Evolutionary conservation across 2,113 vertebrate species (phyloP).

Genomic region (Corynorhinus townsendii): DNA sequence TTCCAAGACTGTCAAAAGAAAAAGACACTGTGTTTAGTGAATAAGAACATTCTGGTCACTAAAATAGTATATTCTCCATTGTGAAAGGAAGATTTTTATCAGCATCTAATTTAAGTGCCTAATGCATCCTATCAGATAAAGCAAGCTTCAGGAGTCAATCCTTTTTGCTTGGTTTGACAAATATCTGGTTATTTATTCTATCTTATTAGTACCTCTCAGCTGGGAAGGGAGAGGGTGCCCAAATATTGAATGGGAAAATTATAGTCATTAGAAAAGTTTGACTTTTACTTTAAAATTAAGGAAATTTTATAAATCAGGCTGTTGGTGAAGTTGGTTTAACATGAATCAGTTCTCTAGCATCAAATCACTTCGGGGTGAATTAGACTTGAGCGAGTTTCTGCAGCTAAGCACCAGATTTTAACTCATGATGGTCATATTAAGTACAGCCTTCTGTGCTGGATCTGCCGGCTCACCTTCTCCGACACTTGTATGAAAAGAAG

Average conservation of each 20-base stretch:
- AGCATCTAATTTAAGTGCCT: background rate
- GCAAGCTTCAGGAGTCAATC: background rate
- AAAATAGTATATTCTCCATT: background rate
- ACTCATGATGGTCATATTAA: background rate
- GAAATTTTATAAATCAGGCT: background rate
- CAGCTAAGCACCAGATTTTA: background rate
- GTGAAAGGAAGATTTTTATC: background rate
- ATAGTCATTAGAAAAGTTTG: background rate
- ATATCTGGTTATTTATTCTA: background rate
- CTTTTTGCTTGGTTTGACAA: background rate
- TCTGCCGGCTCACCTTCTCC: background rate
- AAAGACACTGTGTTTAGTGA: background rate
- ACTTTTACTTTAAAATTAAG: background rate
- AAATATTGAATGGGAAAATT: background rate
- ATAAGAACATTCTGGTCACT: background rate
- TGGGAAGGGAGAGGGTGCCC: background rate
- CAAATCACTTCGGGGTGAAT: too few species aligned
- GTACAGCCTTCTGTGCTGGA: background rate
- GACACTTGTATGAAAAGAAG: background rate
- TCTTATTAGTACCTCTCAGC: background rate
- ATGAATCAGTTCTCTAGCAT: background rate
- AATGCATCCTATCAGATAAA: too few species aligned
- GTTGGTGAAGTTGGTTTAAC: background rate
- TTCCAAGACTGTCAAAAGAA: background rate
- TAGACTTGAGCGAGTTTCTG: background rate